A percentile compares a stretch with the other conserved stretches of the same genome.
Conservation (phyloP, 92 coral and sea anemone species). For the Micromussa lordhowensis region DNA sequence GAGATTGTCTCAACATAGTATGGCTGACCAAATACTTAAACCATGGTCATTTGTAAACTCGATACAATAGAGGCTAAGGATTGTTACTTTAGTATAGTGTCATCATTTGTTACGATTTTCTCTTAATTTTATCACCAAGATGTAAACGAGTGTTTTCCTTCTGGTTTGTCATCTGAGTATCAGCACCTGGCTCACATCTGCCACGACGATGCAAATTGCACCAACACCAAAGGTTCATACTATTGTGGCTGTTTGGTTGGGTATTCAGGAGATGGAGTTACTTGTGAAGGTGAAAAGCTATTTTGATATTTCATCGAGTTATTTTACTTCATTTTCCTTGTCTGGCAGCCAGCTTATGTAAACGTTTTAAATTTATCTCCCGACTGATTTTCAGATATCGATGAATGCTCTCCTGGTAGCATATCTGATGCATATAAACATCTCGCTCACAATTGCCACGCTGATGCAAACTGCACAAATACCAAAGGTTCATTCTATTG, state of each 20-base stretch:
- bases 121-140: conserved; percentile 11
- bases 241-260: conserved; percentile 70
- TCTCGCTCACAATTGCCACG: conserved; percentile 79
- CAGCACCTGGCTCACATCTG: conserved; percentile 64
- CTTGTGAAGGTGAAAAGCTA: conserved; percentile 51
- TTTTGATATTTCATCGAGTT: neutral
- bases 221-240: conserved; percentile 82
- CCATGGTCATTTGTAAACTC: neutral
- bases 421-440: conserved; percentile 54
- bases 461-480: conserved; percentile 78
- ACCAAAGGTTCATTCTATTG: conserved; percentile 74
- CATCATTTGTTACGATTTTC: neutral
- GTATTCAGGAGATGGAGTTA: conserved; percentile 81
- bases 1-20: neutral
- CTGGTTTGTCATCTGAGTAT: conserved; percentile 30
- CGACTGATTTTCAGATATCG: conserved; percentile 19
- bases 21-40: neutral
- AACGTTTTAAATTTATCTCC: neutral
- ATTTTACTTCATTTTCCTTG: neutral
- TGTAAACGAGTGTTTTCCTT: conserved; percentile 62
- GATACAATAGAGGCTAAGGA: neutral
- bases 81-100: neutral
- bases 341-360: neutral
- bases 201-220: conserved; percentile 73
- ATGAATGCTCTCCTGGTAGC: conserved; percentile 65